Evolutionary conservation across 2,888 invertebrate genomes (phyloP).

Genomic region (Sphinx pinastri): DNA sequence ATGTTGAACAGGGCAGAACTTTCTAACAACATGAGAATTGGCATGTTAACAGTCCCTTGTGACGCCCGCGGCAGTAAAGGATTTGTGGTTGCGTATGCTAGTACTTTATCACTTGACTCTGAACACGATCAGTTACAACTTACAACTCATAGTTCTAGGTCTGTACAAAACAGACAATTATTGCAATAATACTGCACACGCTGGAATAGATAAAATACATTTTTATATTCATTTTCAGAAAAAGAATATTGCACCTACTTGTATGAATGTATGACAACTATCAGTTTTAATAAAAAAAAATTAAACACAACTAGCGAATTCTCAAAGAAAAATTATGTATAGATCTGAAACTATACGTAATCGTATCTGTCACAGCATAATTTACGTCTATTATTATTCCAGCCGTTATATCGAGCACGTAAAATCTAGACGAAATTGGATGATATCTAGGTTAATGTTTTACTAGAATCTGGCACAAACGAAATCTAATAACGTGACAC

Average conservation of each 20-base stretch:
- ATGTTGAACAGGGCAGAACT: constrained; percentile 1
- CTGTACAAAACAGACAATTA: not conserved
- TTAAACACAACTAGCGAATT: not conserved
- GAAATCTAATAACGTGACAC: constrained; percentile 7
- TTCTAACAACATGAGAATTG: constrained; percentile 13
- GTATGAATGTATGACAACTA: not conserved
- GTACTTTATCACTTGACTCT: not conserved
- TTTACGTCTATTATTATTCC: not conserved
- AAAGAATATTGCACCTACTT: not conserved
- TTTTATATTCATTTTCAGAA: too few relatives aligned
- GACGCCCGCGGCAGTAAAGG: not conserved
- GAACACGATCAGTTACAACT: not conserved
- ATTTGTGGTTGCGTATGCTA: constrained; percentile 5
- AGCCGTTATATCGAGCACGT: not conserved
- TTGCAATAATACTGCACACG: not conserved
- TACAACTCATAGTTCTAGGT: not conserved
- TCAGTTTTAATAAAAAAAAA: too few relatives aligned
- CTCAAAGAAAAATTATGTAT: too few relatives aligned
- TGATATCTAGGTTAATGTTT: constrained; percentile 7
- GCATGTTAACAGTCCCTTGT: constrained; percentile 20
- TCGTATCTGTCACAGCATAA: not conserved
- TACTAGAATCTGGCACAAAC: constrained; percentile 8
- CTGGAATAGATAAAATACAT: not conserved
- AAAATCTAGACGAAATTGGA: constrained; percentile 19
- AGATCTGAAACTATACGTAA: not conserved